A percentile compares a stretch with the other conserved stretches of the same genome.
phyloP scores from a whole-genome alignment of 1,140 invertebrate genomes.

The Bombus consobrinus region DNA sequence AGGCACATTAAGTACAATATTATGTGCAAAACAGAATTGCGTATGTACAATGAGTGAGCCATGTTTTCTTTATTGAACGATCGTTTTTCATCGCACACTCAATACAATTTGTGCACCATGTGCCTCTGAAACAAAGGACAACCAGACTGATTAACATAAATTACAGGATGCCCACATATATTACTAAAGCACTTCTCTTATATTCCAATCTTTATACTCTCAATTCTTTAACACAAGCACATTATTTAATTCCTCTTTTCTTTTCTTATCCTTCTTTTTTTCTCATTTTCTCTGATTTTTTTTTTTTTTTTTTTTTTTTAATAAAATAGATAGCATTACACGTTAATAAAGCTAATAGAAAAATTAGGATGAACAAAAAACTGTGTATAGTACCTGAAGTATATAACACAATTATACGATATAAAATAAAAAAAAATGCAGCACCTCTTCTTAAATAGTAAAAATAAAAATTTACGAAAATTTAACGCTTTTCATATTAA shows the following conservation, averaged over 20 bases:
- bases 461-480: neutral
- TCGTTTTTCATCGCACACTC: slow-evolving; percentile 81
- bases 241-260: neutral
- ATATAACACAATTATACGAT: neutral
- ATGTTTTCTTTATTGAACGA: slow-evolving; percentile 70
- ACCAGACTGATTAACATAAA: slow-evolving; percentile 86
- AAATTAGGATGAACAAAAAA: slow-evolving; percentile 9
- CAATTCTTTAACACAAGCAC: slow-evolving; percentile 72
- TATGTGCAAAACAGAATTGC: slow-evolving; percentile 63
- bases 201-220: slow-evolving; percentile 62
- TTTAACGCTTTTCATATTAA: neutral
- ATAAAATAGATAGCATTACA: slow-evolving; percentile 68
- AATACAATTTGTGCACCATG: slow-evolving; percentile 84
- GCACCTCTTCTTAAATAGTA: neutral
- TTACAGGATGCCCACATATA: slow-evolving; percentile 79
- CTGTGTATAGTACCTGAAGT: neutral
- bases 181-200: slow-evolving; percentile 49
- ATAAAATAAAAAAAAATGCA: neutral
- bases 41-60: slow-evolving; percentile 82
- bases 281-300: too few species aligned
- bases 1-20: slow-evolving; percentile 80
- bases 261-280: neutral
- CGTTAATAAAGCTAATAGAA: slow-evolving; percentile 25
- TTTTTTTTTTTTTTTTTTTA: neutral
- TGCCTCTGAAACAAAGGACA: slow-evolving; percentile 90